Evolutionary conservation across 2,797 vertebrate species (phyloP), one percentile per base, ranked within the genome.

Genomic region (Lagorchestes hirsutus): DNA sequence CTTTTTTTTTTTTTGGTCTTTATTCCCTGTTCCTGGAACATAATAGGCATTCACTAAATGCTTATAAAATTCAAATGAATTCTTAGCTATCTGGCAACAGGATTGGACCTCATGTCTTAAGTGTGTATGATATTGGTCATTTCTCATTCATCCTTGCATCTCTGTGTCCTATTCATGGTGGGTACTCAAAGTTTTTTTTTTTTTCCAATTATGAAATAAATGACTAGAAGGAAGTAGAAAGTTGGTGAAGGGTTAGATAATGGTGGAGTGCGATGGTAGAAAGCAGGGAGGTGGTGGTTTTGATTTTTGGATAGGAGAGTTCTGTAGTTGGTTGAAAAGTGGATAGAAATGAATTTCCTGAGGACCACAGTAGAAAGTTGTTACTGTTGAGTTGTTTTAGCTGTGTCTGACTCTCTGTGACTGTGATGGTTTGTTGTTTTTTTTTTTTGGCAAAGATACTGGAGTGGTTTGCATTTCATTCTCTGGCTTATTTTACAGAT

Each of bases 201-300:
- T 9, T 10, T 27, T 10, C 40, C 22, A 82, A 24, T 46, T 82
- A 82, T 46, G 18, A 82, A 82, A 82, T 82, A 46, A 46, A 46
- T 24, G 40, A 4, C n/a, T 50, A 90, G 5, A 95, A 40, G 90
- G 93, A 94, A 96, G 90, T 54, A 54, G 96, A n/a, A 91, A 95
- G 52, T 59, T 95, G 56, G 46, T 91, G 55, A 54, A 91, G 54
- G 94, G 1, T 90, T 93, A 55, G 40, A 12, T 62, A 57, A 93
- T 28, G 1, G 31, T 59, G 93, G 93, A 46, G 9, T 24, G 40
- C 8, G 10, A 27, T 11, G 9, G 74, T 82, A 82, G 74, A 46
- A 55, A 87, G n/a, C 18, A 55, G 34, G 50, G 29, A 92, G 91
- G 54, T 57, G 90, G 91, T 92, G 4, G 0, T 46, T 1, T 87